Conservation (phyloP, 2,797 vertebrate genomes). For the Myiotriccus ornatus region DNA sequence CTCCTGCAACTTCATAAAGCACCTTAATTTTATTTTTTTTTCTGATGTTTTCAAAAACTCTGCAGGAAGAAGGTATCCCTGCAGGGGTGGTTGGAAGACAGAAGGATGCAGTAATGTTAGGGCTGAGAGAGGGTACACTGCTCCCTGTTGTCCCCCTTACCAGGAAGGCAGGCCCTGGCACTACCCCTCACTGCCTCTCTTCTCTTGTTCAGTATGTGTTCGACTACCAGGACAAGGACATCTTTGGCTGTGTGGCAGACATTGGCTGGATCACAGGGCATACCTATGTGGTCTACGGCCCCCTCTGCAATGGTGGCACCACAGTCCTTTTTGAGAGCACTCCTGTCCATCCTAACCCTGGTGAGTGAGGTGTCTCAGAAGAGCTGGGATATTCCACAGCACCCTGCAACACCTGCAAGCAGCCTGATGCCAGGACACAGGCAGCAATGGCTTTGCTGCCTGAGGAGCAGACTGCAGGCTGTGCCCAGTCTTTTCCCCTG, state of each 20-base stretch:
- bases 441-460: background rate
- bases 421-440: background rate
- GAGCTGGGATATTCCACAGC: background rate
- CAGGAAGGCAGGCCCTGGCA: background rate
- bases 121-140: background rate
- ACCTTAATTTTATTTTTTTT: background rate
- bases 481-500: background rate
- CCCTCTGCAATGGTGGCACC: conserved; percentile 74
- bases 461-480: fast-evolving
- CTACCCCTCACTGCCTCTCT: background rate
- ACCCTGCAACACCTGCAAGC: background rate
- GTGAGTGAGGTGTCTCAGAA: conserved; percentile 13
- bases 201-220: conserved; percentile 61
- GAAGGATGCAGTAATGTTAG: background rate
- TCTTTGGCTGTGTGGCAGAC: conserved; percentile 73
- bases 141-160: background rate
- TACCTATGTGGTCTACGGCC: conserved; percentile 67
- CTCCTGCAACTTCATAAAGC: background rate
- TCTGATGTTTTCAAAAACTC: background rate
- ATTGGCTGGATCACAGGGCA: conserved; percentile 75
- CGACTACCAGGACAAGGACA: conserved; percentile 68
- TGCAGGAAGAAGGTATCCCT: background rate
- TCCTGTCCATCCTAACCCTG: conserved; percentile 69
- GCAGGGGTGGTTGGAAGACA: background rate
- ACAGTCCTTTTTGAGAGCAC: conserved; percentile 76